Evolutionary conservation across 2,113 vertebrate species (phyloP).

Genomic region (Chinchilla lanigera): DNA sequence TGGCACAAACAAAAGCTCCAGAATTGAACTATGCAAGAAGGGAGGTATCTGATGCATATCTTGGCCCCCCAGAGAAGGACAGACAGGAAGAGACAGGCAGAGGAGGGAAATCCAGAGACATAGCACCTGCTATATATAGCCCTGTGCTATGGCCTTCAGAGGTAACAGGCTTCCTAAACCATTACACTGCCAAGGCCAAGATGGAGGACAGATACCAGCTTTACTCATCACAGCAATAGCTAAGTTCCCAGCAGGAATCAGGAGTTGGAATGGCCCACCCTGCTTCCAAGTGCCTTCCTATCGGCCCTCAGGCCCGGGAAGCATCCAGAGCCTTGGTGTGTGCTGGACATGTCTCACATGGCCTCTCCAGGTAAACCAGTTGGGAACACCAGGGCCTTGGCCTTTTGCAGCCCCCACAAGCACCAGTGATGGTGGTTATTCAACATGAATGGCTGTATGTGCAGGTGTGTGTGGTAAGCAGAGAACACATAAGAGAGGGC

Average conservation of each 20-base stretch:
- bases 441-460: rapidly evolving
- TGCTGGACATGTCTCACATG: not conserved
- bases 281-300: not conserved
- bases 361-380: not conserved
- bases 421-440: no score
- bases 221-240: not conserved
- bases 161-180: not conserved
- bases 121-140: rapidly evolving
- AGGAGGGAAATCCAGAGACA: not conserved
- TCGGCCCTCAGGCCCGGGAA: not conserved
- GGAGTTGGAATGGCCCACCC: not conserved
- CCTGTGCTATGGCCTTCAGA: rapidly evolving
- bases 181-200: not conserved
- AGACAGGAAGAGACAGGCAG: not conserved
- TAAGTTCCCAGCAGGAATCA: not conserved
- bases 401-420: not conserved
- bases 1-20: not conserved
- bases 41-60: not conserved
- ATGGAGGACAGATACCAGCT: not conserved
- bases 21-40: not conserved
- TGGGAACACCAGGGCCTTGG: not conserved
- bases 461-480: not conserved
- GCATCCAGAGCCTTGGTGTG: not conserved
- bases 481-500: not conserved
- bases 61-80: not conserved